A percentile compares a stretch with the other conserved stretches of the same genome.
phyloP scores from a whole-genome alignment of 1,140 invertebrate genomes.

The Drosophila asahinai region DNA sequence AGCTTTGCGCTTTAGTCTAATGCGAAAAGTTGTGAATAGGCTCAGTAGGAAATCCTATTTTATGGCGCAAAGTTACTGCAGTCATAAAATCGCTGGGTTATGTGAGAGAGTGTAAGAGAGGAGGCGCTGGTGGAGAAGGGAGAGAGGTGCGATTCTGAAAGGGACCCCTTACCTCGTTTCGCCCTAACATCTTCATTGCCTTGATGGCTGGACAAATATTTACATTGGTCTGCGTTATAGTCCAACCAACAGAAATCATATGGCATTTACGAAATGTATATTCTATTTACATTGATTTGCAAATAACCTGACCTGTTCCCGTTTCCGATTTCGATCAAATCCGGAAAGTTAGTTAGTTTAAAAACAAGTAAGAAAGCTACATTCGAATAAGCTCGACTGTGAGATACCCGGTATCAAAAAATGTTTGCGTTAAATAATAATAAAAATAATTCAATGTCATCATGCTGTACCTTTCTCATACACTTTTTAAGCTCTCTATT shows the following conservation, averaged over 20 bases:
- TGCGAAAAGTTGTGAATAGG: slow-evolving; percentile 84
- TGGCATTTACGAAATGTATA: slow-evolving; percentile 7
- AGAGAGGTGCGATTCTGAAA: not conserved
- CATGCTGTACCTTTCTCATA: too few species aligned
- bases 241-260: slow-evolving; percentile 25
- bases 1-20: slow-evolving; percentile 82
- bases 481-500: too few species aligned
- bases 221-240: slow-evolving; percentile 10
- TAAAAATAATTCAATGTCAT: too few species aligned
- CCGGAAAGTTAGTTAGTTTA: too few species aligned
- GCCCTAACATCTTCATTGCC: slow-evolving; percentile 24
- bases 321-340: not conserved
- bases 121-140: not conserved
- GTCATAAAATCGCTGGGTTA: slow-evolving; percentile 78
- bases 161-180: slow-evolving; percentile 30
- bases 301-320: slow-evolving; percentile 7
- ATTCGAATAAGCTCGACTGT: too few species aligned
- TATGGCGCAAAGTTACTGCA: slow-evolving; percentile 82
- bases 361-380: too few species aligned
- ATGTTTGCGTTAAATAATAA: too few species aligned
- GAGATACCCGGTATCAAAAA: too few species aligned
- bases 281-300: slow-evolving; percentile 7
- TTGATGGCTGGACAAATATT: slow-evolving; percentile 27
- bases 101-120: slow-evolving; percentile 12
- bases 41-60: slow-evolving; percentile 84